These are phyloP conservation scores for Saxidomus purpurata DNA, from an alignment of 1,140 invertebrate species.

Conservation along the genomic window DNA sequence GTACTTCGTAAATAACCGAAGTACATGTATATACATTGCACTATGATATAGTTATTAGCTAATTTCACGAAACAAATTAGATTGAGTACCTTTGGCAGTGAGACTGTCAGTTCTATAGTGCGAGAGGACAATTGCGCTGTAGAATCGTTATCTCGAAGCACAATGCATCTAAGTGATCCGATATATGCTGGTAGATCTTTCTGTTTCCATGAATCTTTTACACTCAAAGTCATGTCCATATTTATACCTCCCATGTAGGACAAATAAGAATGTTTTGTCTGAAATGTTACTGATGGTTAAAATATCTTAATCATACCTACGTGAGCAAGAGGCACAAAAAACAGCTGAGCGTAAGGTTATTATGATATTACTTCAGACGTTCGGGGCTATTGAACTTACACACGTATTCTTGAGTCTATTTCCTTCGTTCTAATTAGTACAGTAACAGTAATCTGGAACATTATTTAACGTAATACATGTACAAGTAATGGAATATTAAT, in stretches of 20 bases:
- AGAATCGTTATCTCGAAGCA: background rate
- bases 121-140: background rate
- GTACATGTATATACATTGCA: too few species aligned
- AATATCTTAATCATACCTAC: background rate
- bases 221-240: background rate
- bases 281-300: too few species aligned
- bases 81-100: constrained; percentile 25
- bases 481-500: too few species aligned
- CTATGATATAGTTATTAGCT: too few species aligned
- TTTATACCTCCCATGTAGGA: constrained; percentile 4
- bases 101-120: constrained; percentile 7
- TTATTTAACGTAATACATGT: too few species aligned
- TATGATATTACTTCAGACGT: too few species aligned
- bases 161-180: background rate
- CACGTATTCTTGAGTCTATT: too few species aligned
- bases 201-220: constrained; percentile 41
- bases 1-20: too few species aligned
- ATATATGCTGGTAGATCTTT: constrained; percentile 31
- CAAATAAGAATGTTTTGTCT: background rate
- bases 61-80: too few species aligned
- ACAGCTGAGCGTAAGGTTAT: background rate
- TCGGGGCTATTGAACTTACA: too few species aligned
- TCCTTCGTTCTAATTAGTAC: too few species aligned
- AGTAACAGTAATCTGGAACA: too few species aligned
- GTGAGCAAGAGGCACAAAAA: background rate